Percentiles rank a stretch among this genome's conserved stretches.
phyloP scores from a whole-genome alignment of 2,888 invertebrate genomes.

The Tricholauxania praeusta region DNA sequence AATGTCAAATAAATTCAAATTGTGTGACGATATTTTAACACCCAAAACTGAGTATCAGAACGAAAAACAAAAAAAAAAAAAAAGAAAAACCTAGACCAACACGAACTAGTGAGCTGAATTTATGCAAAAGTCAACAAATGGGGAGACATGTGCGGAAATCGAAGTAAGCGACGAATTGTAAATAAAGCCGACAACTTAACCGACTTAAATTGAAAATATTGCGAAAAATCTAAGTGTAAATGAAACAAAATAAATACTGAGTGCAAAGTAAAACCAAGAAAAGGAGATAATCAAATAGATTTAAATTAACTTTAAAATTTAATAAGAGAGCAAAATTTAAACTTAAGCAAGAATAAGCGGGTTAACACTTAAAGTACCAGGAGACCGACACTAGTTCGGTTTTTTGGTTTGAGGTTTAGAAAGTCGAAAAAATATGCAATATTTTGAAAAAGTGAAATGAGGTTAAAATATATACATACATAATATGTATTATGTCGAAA shows the following conservation, averaged over 20 bases:
- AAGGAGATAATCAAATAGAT: too few relatives aligned
- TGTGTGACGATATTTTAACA: constrained; percentile 33
- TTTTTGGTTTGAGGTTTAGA: too few relatives aligned
- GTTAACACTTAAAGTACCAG: too few relatives aligned
- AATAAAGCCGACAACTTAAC: constrained; percentile 29
- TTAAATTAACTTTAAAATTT: too few relatives aligned
- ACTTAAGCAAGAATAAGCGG: too few relatives aligned
- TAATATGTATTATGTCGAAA: too few relatives aligned
- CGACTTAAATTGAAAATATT: constrained; percentile 20
- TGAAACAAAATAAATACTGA: neutral
- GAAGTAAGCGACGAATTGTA: constrained; percentile 23
- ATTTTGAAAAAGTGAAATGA: too few relatives aligned
- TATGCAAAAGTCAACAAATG: constrained; percentile 33
- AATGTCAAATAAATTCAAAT: constrained; percentile 42
- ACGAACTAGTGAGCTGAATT: constrained; percentile 28
- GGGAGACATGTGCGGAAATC: constrained; percentile 34
- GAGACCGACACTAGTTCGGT: too few relatives aligned
- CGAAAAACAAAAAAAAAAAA: neutral
- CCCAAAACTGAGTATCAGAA: neutral
- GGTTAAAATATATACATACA: too few relatives aligned
- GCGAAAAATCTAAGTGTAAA: constrained; percentile 10
- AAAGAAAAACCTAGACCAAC: neutral
- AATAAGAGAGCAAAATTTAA: too few relatives aligned
- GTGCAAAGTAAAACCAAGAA: too few relatives aligned
- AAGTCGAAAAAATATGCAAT: too few relatives aligned